Conservation (phyloP, 92 coral and sea anemone genomes). For the Epizoanthus rinbou region DNA sequence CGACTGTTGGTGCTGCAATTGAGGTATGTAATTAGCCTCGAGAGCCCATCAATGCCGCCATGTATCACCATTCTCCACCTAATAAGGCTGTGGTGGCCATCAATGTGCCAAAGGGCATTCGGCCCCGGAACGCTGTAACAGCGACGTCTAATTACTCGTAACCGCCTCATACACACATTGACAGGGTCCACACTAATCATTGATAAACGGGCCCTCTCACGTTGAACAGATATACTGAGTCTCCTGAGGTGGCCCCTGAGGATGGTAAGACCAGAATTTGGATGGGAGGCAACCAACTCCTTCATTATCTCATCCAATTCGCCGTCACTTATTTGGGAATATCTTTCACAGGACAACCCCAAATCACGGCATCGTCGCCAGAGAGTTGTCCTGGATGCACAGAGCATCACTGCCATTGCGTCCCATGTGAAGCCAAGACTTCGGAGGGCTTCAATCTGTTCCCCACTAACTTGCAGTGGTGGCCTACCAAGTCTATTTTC, state of each 20-base stretch:
- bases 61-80: slow-evolving; percentile 63
- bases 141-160: slow-evolving; percentile 38
- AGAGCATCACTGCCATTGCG: slow-evolving; percentile 41
- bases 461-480: slow-evolving; percentile 42
- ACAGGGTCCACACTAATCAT: slow-evolving; percentile 48
- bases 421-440: slow-evolving; percentile 47
- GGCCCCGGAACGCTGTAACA: slow-evolving; percentile 51
- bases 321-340: slow-evolving; percentile 43
- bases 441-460: slow-evolving; percentile 54
- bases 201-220: slow-evolving; percentile 47
- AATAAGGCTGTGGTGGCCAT: slow-evolving; percentile 62
- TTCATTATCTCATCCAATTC: slow-evolving; percentile 50
- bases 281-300: slow-evolving; percentile 45
- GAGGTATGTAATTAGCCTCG: slow-evolving; percentile 52
- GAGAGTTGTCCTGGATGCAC: slow-evolving; percentile 49
- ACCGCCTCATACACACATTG: slow-evolving; percentile 50
- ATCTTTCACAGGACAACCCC: slow-evolving; percentile 41
- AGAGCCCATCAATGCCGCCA: slow-evolving; percentile 56
- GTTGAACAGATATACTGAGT: slow-evolving; percentile 42
- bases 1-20: slow-evolving; percentile 53
- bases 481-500: slow-evolving; percentile 32
- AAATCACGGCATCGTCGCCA: slow-evolving; percentile 43
- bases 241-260: slow-evolving; percentile 42
- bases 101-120: slow-evolving; percentile 26
- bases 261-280: slow-evolving; percentile 48